Percentiles rank a stretch among this genome's conserved stretches.
Conservation (phyloP, 30 jellyfish, hydroid and myxozoan genomes). For the Calvadosia cruxmelitensis region DNA sequence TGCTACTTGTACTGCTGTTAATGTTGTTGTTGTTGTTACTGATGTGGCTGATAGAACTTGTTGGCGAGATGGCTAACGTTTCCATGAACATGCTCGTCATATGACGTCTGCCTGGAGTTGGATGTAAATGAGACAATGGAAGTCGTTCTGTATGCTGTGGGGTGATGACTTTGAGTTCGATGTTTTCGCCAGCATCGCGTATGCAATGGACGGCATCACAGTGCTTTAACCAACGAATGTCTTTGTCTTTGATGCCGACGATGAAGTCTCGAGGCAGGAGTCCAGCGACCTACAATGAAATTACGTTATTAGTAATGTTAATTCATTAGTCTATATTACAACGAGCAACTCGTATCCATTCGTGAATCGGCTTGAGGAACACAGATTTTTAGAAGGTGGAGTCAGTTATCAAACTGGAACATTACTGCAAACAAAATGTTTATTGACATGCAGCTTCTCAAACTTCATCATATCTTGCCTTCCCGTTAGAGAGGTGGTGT, state of each 20-base stretch:
- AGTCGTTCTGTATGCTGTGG: neutral
- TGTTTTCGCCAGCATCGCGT: neutral
- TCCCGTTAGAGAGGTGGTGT: too few species aligned
- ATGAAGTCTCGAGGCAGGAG: neutral
- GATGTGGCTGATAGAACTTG: neutral
- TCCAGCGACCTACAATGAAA: neutral
- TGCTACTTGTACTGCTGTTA: neutral
- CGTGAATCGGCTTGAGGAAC: too few species aligned
- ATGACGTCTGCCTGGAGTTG: neutral
- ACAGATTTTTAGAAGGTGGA: too few species aligned
- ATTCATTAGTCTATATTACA: too few species aligned
- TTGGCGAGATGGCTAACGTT: neutral
- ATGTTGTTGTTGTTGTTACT: neutral
- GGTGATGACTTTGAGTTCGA: constrained; percentile 3
- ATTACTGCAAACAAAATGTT: too few species aligned
- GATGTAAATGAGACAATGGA: neutral
- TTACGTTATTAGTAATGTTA: too few species aligned
- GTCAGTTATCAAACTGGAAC: too few species aligned
- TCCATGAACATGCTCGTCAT: neutral
- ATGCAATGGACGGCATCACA: neutral
- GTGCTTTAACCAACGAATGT: constrained; percentile 6
- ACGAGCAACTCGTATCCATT: too few species aligned
- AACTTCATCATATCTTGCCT: too few species aligned
- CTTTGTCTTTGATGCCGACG: neutral
- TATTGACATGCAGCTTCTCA: too few species aligned